Evolutionary conservation across 2,888 invertebrate genomes (phyloP).

Genomic region (Spisula solida): DNA sequence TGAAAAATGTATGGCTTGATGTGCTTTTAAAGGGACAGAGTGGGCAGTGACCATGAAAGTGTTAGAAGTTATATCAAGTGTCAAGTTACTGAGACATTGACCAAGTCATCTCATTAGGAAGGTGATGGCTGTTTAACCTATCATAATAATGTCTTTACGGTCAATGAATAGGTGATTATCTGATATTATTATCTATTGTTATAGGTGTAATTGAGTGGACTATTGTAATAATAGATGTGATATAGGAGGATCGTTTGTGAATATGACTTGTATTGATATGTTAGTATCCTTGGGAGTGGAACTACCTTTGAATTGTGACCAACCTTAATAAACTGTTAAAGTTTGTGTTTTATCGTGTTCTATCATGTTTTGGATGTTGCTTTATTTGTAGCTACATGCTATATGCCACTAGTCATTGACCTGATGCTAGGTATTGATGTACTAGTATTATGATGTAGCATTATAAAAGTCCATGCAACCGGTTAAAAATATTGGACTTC

Average conservation of each 20-base stretch:
- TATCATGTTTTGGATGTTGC: too few species aligned
- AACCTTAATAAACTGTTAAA: neutral
- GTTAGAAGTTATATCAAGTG: neutral
- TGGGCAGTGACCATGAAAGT: slow-evolving; percentile 5
- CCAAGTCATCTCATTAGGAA: neutral
- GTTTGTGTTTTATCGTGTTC: too few species aligned
- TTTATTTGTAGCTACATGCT: too few species aligned
- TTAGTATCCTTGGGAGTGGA: too few species aligned
- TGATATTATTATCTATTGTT: neutral
- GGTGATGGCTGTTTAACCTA: neutral
- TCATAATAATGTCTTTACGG: neutral
- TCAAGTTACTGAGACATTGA: neutral
- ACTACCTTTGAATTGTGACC: neutral
- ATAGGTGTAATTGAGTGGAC: slow-evolving; percentile 11
- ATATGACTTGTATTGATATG: neutral
- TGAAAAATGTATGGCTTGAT: neutral
- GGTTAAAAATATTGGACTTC: too few species aligned
- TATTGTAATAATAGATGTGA: neutral
- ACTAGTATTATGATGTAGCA: too few species aligned
- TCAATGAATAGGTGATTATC: neutral
- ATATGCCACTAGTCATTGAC: too few species aligned
- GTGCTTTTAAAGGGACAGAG: neutral
- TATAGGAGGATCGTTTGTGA: neutral
- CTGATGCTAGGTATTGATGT: too few species aligned
- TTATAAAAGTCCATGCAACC: too few species aligned